A percentile compares a stretch with the other conserved stretches of the same genome.
Conservation (phyloP, 2,797 vertebrate genomes). For the Emys orbicularis region DNA sequence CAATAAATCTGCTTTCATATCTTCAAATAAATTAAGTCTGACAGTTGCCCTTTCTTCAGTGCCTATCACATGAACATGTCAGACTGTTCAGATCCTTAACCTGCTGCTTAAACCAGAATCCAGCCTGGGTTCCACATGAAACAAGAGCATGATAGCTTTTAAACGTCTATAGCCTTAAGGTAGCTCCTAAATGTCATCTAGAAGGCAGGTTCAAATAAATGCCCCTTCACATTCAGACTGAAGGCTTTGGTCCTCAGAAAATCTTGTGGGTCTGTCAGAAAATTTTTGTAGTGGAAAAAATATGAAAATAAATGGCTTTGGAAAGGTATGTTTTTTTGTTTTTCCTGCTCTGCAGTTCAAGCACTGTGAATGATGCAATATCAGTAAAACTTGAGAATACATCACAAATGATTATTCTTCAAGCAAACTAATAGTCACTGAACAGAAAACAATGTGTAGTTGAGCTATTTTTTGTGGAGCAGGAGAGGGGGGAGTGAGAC, state of each 20-base stretch:
- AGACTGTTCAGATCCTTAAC: constrained; percentile 68
- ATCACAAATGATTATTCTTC: background rate
- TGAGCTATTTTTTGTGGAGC: background rate
- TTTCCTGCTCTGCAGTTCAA: background rate
- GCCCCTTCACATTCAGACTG: background rate
- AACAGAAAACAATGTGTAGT: background rate
- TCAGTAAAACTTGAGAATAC: background rate
- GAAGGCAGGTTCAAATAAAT: background rate
- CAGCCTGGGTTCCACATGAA: constrained; percentile 32
- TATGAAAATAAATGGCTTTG: background rate
- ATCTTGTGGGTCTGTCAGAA: background rate
- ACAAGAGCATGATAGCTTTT: constrained; percentile 29
- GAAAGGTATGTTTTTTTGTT: background rate
- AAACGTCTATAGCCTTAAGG: background rate
- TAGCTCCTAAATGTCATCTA: background rate
- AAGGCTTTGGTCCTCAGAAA: background rate
- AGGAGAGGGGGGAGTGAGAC: background rate
- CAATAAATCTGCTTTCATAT: constrained; percentile 62
- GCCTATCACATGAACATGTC: constrained; percentile 60
- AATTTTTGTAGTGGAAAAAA: background rate
- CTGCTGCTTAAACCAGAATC: constrained; percentile 53
- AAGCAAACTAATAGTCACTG: background rate
- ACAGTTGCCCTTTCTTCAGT: constrained; percentile 69
- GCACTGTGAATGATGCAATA: background rate
- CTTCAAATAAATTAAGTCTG: constrained; percentile 64